These are phyloP conservation scores for Forpus xanthops DNA, from an alignment of 2,797 vertebrate species.

Conservation along the genomic window DNA sequence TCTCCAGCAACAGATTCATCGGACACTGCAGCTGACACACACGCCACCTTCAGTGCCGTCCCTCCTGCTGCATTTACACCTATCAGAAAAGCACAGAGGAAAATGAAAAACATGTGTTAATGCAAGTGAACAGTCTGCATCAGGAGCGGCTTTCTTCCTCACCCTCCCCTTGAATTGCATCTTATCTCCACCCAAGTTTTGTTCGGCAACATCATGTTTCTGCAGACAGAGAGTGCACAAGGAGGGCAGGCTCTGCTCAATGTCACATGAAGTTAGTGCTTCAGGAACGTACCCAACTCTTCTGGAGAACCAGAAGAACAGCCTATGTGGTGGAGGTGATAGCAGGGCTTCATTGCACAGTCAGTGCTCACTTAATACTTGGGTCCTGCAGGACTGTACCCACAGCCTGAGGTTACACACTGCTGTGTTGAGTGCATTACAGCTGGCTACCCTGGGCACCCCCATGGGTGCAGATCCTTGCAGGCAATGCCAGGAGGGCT, in stretches of 20 bases:
- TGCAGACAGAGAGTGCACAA: not conserved
- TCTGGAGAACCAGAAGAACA: not conserved
- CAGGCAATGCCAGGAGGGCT: not conserved
- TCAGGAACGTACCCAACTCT: not conserved
- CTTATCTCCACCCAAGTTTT: not conserved
- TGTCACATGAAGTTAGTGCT: not conserved
- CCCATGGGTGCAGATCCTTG: accelerated
- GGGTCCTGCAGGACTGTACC: not conserved
- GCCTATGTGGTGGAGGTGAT: not conserved
- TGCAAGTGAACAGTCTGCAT: not conserved
- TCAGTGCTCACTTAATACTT: not conserved
- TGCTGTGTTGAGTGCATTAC: accelerated
- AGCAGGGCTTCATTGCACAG: not conserved
- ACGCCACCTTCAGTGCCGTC: constrained; percentile 80
- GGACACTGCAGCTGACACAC: constrained; percentile 92
- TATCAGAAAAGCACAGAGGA: constrained; percentile 27
- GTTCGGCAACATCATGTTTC: not conserved
- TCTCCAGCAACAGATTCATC: constrained; percentile 96
- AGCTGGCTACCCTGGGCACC: not conserved
- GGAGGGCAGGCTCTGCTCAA: not conserved
- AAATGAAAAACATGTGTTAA: constrained; percentile 24
- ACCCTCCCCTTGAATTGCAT: not conserved
- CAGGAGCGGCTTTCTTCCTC: not conserved
- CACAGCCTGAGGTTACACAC: not conserved
- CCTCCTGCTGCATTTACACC: constrained; percentile 65